Evolutionary conservation across 2,888 invertebrate genomes (phyloP), one percentile per base, ranked within the genome.

Genomic region (Teleogryllus oceanicus): DNA sequence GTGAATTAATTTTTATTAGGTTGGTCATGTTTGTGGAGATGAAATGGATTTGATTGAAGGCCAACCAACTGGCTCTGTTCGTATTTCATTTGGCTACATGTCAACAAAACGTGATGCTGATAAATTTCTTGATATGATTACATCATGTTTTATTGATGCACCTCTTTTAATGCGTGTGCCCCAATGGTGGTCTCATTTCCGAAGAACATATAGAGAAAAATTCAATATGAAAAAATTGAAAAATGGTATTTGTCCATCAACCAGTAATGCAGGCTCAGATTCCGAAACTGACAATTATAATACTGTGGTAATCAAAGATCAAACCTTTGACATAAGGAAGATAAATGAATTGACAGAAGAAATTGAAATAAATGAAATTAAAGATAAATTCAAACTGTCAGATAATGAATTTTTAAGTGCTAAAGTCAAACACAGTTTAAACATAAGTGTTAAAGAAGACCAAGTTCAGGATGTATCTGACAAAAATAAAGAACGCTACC

Each of bases 51-150:
- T 98, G 79, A 88, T 98, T 5, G 90, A 96, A 84, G 97, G 96
- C 0, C 89, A 88, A 83, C 98, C 99, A 0, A 97, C 98, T 0
- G 99, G 99, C 12, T 95, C 97, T 2, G 91, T 98, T 16, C 90
- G 99, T 84, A 91, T 94, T 5, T 98, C 98, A 1, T 96, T 98
- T 86, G 98, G 98, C 21, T 96, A 95, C 85, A 95, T 94, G 91
- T 96, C 96, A 13, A 92, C 91, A 0, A 88, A 89, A 81, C 85
- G 90, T 79, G 94, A 98, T 86, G 93, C 93, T 0, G 91, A 94
- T 81, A 89, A 87, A 83, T 88, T 97, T 24, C 86, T 97, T 12
- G 83, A 87, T 77, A 94, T 97, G 92, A 91, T 98, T 79, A 89
- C 89, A 78, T 89, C 91, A 80, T 95, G 94, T 85, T 97, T 97